Evolutionary conservation across 2,797 vertebrate genomes (phyloP).

Genomic region (Cephalopachus bancanus): DNA sequence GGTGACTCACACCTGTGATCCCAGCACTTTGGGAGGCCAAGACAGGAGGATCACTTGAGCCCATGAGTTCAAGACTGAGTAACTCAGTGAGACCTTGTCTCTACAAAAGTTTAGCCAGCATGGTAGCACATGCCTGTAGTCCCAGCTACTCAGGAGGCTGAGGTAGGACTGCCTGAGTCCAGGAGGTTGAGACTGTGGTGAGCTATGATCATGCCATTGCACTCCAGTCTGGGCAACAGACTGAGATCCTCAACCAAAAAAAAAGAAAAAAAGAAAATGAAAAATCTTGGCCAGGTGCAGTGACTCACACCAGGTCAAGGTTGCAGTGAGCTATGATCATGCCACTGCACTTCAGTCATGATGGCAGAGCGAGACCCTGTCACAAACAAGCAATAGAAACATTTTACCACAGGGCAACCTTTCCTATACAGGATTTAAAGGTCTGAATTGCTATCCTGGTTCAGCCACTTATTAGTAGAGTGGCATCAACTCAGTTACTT

Average conservation of each 20-base stretch:
- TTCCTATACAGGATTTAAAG: not conserved
- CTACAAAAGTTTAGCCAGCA: not conserved
- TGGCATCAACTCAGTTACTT: not conserved
- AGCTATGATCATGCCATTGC: not conserved
- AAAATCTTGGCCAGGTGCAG: too few relatives aligned
- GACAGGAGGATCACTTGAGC: not conserved
- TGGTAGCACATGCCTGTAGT: too few relatives aligned
- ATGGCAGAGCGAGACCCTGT: too few relatives aligned
- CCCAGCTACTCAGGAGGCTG: too few relatives aligned
- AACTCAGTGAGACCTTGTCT: not conserved
- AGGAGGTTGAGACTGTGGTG: not conserved
- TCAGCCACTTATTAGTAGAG: not conserved
- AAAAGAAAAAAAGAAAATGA: too few relatives aligned
- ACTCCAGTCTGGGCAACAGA: too few relatives aligned
- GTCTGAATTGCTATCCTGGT: not conserved
- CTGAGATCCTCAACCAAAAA: too few relatives aligned
- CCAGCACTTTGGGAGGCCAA: not conserved
- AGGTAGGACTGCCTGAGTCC: too few relatives aligned
- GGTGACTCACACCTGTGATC: too few relatives aligned
- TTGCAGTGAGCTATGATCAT: too few relatives aligned
- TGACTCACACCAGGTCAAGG: too few relatives aligned
- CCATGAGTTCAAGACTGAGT: not conserved
- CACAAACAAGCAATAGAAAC: not conserved
- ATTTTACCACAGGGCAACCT: not conserved
- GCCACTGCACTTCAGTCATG: too few relatives aligned